Evolutionary conservation across 2,797 vertebrate species (phyloP).

Genomic region (Pantherophis alleghaniensis): DNA sequence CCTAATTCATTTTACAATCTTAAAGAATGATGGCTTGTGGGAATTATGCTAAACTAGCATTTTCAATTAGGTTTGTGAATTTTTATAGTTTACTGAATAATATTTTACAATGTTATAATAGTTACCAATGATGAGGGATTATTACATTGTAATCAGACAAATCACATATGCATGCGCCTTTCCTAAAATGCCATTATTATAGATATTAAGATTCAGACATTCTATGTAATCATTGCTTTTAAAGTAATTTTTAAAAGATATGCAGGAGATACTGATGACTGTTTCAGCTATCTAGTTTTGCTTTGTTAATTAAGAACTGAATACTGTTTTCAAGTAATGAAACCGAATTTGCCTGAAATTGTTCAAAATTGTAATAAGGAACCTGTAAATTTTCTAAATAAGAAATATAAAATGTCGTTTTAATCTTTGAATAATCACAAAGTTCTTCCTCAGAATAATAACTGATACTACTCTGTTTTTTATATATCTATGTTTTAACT

Average conservation of each 20-base stretch:
- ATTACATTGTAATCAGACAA: slow-evolving; percentile 65
- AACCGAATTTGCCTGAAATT: background rate
- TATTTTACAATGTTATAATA: slow-evolving; percentile 73
- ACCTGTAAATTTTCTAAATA: background rate
- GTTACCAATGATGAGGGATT: slow-evolving; percentile 64
- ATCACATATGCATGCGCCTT: slow-evolving; percentile 64
- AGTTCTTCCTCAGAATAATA: background rate
- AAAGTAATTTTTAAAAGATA: slow-evolving; percentile 41
- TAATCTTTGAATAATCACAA: background rate
- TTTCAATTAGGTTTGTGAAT: slow-evolving; percentile 74
- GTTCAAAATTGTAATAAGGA: background rate
- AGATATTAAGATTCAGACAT: slow-evolving; percentile 36
- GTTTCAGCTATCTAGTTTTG: slow-evolving; percentile 31
- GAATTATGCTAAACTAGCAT: slow-evolving; percentile 71
- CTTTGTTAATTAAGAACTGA: slow-evolving; percentile 20
- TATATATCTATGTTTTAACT: background rate
- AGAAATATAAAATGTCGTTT: background rate
- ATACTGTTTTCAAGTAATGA: slow-evolving; percentile 6
- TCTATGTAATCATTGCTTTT: slow-evolving; percentile 50
- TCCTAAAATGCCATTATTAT: slow-evolving; percentile 59
- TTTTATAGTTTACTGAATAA: slow-evolving; percentile 72
- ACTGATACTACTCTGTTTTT: background rate
- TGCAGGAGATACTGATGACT: slow-evolving; percentile 16
- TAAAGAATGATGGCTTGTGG: slow-evolving; percentile 71
- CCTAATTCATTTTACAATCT: slow-evolving; percentile 74